phyloP scores from a whole-genome alignment of 2,888 invertebrate species.

The Mesorhabditis belari region DNA sequence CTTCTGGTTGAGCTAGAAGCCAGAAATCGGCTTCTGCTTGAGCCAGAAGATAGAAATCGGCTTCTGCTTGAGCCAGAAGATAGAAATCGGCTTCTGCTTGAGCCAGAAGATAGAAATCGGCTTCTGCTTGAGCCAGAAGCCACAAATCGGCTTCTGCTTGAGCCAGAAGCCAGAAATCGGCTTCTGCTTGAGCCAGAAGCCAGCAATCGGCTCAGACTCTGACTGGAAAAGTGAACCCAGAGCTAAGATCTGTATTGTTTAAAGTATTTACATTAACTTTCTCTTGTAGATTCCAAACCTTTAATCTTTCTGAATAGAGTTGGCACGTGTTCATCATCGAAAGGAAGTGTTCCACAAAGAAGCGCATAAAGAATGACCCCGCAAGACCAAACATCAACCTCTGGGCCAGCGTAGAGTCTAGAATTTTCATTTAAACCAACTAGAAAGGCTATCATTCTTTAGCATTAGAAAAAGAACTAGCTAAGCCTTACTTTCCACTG shows the following conservation, averaged over 20 bases:
- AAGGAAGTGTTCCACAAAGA: slow-evolving; percentile 79
- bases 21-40: too few species aligned
- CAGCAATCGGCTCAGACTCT: background rate
- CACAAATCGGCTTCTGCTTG: too few species aligned
- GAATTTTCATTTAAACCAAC: background rate
- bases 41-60: too few species aligned
- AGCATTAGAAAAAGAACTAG: background rate
- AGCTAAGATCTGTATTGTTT: too few species aligned
- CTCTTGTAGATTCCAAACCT: slow-evolving; percentile 59
- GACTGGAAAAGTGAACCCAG: background rate
- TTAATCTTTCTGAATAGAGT: slow-evolving; percentile 93
- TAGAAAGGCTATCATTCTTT: background rate
- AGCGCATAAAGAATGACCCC: slow-evolving; percentile 91
- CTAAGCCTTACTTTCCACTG: background rate
- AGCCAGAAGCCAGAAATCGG: too few species aligned
- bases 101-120: too few species aligned
- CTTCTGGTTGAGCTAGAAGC: too few species aligned
- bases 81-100: too few species aligned
- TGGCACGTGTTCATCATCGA: slow-evolving; percentile 96
- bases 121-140: too few species aligned
- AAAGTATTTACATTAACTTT: background rate
- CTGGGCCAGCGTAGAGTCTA: slow-evolving; percentile 86
- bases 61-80: too few species aligned
- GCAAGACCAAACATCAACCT: slow-evolving; percentile 98
- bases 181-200: too few species aligned